Conservation (phyloP, 1,140 invertebrate genomes). For the Coelopa frigida region DNA sequence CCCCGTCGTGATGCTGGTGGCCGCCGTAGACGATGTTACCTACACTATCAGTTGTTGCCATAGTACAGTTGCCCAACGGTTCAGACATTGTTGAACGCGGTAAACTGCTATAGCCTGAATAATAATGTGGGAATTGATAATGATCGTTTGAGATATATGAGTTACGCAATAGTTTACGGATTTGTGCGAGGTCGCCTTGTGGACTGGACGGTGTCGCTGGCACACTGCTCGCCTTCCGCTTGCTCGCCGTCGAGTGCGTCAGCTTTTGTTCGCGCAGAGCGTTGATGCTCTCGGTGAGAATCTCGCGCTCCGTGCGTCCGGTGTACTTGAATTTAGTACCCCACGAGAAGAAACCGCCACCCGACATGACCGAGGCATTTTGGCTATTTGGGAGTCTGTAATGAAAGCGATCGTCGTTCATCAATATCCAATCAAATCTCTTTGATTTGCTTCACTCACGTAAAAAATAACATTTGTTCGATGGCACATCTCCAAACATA, state of each 20-base stretch:
- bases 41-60: slow-evolving; percentile 47
- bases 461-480: slow-evolving; percentile 96
- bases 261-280: slow-evolving; percentile 46
- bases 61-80: slow-evolving; percentile 47
- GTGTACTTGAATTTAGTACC: slow-evolving; percentile 90
- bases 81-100: slow-evolving; percentile 72
- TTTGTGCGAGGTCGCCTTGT: slow-evolving; percentile 40
- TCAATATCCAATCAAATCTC: slow-evolving; percentile 2
- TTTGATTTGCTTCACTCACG: slow-evolving; percentile 58
- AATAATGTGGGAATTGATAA: slow-evolving; percentile 10
- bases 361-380: slow-evolving; percentile 79
- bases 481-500: slow-evolving; percentile 94
- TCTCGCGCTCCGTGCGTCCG: slow-evolving; percentile 81
- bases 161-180: slow-evolving; percentile 24
- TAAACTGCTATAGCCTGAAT: slow-evolving; percentile 69
- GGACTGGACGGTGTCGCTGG: slow-evolving; percentile 79
- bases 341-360: slow-evolving; percentile 90
- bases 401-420: background rate
- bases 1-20: slow-evolving; percentile 15
- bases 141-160: slow-evolving; percentile 1
- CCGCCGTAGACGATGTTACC: slow-evolving; percentile 36
- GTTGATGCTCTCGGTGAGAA: slow-evolving; percentile 59
- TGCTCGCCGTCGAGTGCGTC: slow-evolving; percentile 53
- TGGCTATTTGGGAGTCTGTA: slow-evolving; percentile 75
- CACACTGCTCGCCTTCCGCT: slow-evolving; percentile 72